Conservation (phyloP, 2,888 invertebrate genomes). For the Baronia brevicornis region DNA sequence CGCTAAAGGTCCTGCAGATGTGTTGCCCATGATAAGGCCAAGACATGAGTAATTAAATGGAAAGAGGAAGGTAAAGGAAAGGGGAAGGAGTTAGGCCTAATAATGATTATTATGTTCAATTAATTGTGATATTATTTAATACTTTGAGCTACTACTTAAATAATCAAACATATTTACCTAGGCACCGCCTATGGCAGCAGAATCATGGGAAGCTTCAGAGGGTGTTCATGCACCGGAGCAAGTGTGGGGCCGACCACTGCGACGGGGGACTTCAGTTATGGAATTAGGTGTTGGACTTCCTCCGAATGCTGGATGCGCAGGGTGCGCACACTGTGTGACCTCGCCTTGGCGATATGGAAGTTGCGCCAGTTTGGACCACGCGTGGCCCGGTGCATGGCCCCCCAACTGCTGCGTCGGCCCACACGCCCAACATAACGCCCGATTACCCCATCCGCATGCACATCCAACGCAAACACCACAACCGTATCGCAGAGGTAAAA, state of each 20-base stretch:
- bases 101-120: too few relatives aligned
- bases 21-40: too few relatives aligned
- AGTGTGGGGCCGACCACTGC: slow-evolving; percentile 51
- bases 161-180: too few relatives aligned
- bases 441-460: slow-evolving; percentile 28
- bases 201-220: slow-evolving; percentile 48
- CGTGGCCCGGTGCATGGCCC: slow-evolving; percentile 31
- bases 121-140: too few relatives aligned
- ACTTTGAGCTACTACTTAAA: too few relatives aligned
- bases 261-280: slow-evolving; percentile 59
- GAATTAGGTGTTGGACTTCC: slow-evolving; percentile 45
- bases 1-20: too few relatives aligned
- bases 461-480: slow-evolving; percentile 38
- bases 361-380: slow-evolving; percentile 59
- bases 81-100: too few relatives aligned
- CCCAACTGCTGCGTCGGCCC: slow-evolving; percentile 32
- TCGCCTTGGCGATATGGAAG: slow-evolving; percentile 62
- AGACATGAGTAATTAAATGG: too few relatives aligned
- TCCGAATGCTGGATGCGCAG: slow-evolving; percentile 16
- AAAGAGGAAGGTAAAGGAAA: too few relatives aligned
- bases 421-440: slow-evolving; percentile 23
- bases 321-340: slow-evolving; percentile 33
- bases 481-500: slow-evolving; percentile 53
- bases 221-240: slow-evolving; percentile 26
- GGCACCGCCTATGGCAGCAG: slow-evolving; percentile 27